Percentiles rank a stretch among this genome's conserved stretches.
Conservation (phyloP, 2,113 vertebrate species). For the Fulica atra region DNA sequence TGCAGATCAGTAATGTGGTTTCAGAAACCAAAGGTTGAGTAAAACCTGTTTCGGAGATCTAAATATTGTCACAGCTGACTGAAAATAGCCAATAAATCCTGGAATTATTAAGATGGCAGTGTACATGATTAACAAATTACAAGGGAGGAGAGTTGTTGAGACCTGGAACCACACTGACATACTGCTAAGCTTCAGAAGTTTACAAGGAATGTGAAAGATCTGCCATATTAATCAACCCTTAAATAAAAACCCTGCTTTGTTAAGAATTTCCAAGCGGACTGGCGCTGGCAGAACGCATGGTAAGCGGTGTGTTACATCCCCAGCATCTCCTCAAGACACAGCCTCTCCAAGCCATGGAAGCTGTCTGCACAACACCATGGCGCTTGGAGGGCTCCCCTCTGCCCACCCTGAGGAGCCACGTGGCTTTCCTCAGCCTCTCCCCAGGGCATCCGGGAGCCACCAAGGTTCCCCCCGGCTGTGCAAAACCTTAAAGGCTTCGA, state of each 20-base stretch:
- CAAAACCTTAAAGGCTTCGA: background rate
- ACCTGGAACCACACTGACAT: background rate
- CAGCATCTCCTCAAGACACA: background rate
- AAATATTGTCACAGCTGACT: background rate
- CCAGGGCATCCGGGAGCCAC: rapidly evolving
- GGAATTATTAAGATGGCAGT: background rate
- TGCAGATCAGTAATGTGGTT: background rate
- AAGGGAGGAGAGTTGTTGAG: background rate
- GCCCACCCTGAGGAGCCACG: rapidly evolving
- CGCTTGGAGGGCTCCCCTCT: background rate
- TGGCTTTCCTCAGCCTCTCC: background rate
- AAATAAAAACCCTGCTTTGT: background rate
- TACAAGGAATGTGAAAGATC: background rate
- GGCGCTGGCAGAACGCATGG: background rate
- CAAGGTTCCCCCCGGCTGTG: rapidly evolving
- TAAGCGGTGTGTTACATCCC: background rate
- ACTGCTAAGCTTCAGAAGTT: background rate
- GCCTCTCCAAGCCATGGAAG: background rate
- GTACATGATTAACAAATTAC: background rate
- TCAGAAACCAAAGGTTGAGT: background rate
- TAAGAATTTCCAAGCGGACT: background rate
- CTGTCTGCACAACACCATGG: background rate
- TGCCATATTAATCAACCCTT: background rate
- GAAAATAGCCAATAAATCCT: background rate
- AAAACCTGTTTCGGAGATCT: background rate